These are phyloP conservation scores for Dyspetes luteomarginatus DNA, from an alignment of 2,888 invertebrate species.

Conservation along the genomic window DNA sequence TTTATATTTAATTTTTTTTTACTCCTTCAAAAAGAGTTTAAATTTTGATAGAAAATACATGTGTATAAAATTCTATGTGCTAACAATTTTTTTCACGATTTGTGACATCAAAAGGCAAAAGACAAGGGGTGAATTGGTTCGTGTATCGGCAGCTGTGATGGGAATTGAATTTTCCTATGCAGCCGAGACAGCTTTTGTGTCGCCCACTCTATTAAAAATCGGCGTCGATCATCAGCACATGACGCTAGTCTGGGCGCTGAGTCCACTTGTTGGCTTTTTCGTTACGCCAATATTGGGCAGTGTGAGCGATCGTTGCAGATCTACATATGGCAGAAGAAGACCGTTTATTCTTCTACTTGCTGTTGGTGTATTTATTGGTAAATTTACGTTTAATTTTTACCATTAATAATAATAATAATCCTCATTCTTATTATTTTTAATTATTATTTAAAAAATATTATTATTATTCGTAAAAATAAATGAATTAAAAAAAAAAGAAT, in stretches of 20 bases:
- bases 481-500: not conserved
- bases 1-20: too few relatives aligned
- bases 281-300: conserved; percentile 96
- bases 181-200: conserved; percentile 98
- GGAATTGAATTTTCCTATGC: conserved; percentile 99
- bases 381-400: conserved; percentile 70
- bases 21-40: not conserved
- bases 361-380: conserved; percentile 94
- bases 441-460: conserved; percentile 1
- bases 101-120: conserved; percentile 83
- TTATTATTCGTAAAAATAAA: not conserved
- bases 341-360: conserved; percentile 96
- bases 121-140: conserved; percentile 91
- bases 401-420: conserved; percentile 41
- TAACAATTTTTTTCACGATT: conserved; percentile 10
- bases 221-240: conserved; percentile 96
- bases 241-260: conserved; percentile 98
- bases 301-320: conserved; percentile 94
- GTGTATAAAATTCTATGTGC: not conserved
- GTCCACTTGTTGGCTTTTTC: conserved; percentile 97
- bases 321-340: conserved; percentile 92
- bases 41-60: not conserved
- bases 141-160: conserved; percentile 97
- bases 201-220: conserved; percentile 96
- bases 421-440: not conserved